These are phyloP conservation scores for Montipora efflorescens DNA, from an alignment of 64 coral and sea anemone species.

Conservation along the genomic window DNA sequence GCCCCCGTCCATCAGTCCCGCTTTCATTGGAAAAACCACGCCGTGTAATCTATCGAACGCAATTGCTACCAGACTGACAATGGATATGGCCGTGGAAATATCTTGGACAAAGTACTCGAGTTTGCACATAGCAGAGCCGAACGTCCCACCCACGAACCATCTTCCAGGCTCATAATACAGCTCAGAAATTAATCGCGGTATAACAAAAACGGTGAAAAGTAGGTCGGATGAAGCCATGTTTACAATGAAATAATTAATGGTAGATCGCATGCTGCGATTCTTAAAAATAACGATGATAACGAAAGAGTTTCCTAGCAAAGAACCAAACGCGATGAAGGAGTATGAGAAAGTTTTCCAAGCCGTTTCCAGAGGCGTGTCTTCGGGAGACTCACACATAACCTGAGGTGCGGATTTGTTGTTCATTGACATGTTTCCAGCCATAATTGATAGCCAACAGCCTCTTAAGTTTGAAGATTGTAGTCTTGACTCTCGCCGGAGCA, in stretches of 20 bases:
- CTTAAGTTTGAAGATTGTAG: too few relatives aligned
- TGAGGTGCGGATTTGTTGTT: too few relatives aligned
- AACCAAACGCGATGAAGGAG: not conserved
- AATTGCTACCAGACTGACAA: constrained; percentile 58
- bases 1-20: not conserved
- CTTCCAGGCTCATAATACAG: not conserved
- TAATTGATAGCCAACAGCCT: too few relatives aligned
- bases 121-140: not conserved
- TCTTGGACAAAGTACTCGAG: constrained; percentile 22
- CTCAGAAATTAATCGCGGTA: not conserved
- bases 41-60: constrained; percentile 62
- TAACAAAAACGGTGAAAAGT: constrained; percentile 2
- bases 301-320: constrained; percentile 4
- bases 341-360: not conserved
- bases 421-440: too few relatives aligned
- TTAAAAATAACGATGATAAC: constrained; percentile 17
- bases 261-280: constrained; percentile 1
- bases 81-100: constrained; percentile 45
- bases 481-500: too few relatives aligned
- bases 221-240: constrained; percentile 38
- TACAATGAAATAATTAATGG: constrained; percentile 31
- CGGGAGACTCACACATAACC: too few relatives aligned
- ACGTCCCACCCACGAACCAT: not conserved
- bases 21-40: constrained; percentile 60
- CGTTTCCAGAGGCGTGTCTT: too few relatives aligned